A percentile compares a stretch with the other conserved stretches of the same genome.
phyloP scores from a whole-genome alignment of 2,113 vertebrate species.

The Elgaria multicarinata region DNA sequence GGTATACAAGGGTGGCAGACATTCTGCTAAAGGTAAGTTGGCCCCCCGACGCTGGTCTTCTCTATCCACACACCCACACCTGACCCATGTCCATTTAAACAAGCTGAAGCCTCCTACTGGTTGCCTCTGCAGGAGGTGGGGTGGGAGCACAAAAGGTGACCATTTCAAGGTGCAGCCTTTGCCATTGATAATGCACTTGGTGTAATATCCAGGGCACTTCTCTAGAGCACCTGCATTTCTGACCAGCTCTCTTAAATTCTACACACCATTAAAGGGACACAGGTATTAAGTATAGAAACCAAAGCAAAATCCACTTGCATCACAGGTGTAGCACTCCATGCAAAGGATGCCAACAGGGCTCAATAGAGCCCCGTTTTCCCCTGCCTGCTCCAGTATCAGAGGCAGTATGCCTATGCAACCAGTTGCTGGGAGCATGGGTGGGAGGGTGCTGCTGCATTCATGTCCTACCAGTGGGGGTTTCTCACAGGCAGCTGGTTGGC shows the following conservation, averaged over 20 bases:
- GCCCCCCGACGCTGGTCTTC: not conserved
- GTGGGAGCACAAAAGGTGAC: not conserved
- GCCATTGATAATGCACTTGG: not conserved
- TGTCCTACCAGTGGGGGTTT: no score
- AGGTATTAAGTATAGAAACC: not conserved
- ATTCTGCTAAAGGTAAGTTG: constrained; percentile 89
- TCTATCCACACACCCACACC: not conserved
- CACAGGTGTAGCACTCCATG: not conserved
- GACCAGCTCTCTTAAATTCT: not conserved
- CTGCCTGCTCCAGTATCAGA: no score
- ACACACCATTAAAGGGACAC: not conserved
- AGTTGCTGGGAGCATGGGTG: no score
- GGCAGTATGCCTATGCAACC: no score
- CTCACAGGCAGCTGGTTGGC: no score
- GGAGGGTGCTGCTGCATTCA: no score
- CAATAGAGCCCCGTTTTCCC: no score
- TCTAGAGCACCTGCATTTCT: not conserved
- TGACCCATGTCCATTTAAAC: not conserved
- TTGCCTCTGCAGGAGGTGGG: not conserved
- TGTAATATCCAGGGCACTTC: not conserved
- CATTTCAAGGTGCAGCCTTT: not conserved
- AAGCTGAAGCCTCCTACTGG: not conserved
- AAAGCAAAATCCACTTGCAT: not conserved
- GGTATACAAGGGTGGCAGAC: constrained; percentile 85
- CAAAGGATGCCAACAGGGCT: no score